Conservation (phyloP, 2,797 vertebrate genomes). For the Xyrichtys novacula region DNA sequence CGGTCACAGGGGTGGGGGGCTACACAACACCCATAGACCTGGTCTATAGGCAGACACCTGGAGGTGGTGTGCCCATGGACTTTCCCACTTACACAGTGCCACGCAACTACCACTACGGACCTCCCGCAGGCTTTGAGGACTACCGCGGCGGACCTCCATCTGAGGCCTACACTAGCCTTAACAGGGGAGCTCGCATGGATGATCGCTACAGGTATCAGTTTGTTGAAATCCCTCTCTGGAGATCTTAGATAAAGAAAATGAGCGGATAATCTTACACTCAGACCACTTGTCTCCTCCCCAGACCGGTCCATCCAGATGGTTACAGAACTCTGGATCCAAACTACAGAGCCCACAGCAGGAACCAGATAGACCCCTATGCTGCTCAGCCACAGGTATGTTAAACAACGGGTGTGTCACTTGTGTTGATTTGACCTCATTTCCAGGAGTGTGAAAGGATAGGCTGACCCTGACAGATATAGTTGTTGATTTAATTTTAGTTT, state of each 20-base stretch:
- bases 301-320: slow-evolving; percentile 81
- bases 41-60: slow-evolving; percentile 87
- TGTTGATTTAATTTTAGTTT: background rate
- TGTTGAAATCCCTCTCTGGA: background rate
- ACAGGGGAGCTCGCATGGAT: slow-evolving; percentile 90
- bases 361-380: slow-evolving; percentile 91
- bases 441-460: background rate
- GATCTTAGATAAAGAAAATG: background rate
- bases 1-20: slow-evolving; percentile 80
- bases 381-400: slow-evolving; percentile 92
- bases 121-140: slow-evolving; percentile 80
- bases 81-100: slow-evolving; percentile 92
- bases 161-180: slow-evolving; percentile 90
- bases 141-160: slow-evolving; percentile 82
- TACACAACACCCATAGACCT: slow-evolving; percentile 89
- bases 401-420: background rate
- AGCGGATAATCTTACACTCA: background rate
- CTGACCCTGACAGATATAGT: background rate
- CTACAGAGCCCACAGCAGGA: slow-evolving; percentile 91
- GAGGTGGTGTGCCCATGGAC: slow-evolving; percentile 78
- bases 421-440: background rate
- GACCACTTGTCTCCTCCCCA: slow-evolving; percentile 29
- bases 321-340: slow-evolving; percentile 87
- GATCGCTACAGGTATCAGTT: slow-evolving; percentile 89
- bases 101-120: slow-evolving; percentile 94